Evolutionary conservation across 2,113 vertebrate genomes (phyloP), one percentile per base, ranked within the genome.

Genomic region (Percina caprodes): DNA sequence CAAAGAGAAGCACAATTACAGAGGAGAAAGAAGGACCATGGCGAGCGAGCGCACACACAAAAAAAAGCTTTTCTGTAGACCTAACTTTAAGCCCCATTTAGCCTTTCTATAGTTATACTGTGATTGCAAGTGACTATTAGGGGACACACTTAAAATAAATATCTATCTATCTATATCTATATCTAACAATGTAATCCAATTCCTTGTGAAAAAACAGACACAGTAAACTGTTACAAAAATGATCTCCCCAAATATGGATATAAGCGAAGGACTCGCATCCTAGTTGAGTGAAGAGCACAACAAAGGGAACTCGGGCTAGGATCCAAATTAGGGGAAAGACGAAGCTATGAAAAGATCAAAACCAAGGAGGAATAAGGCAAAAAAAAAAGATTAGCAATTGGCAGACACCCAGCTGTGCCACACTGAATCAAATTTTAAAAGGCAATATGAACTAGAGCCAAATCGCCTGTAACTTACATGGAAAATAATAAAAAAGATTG

Each of bases 1-100:
- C 92, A 94, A 91, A 92, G 89, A 84, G 76, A 84, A 10, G 75
- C 84, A 65, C 90, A 94, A 95, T 95, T 94, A 94, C 81, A 95
- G 93, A 90, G 83, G 46, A 77, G 73, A 33, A 30, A 56, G 61
- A 90, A 72, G 80, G 60, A 72, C 75, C 62, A 26, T 16, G 21
- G 58, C 67, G 13, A 35, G 15, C n/a, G n/a, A n/a, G n/a, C n/a
- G n/a, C n/a, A n/a, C n/a, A n/a, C n/a, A n/a, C n/a, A n/a, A 30
- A 30, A 30, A 30, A 30, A 30, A 30, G 2, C 3, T 30, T 30
- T 3, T 30, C 0, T 30, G 30, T 30, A 30, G 2, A 30, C 30
- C 30, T 30, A 30, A 30, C 30, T 30, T 30, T 4, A 30, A 30
- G 30, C 3, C 30, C 4, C 4, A 30, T 30, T 30, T 30, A 30